Conservation (phyloP, 2,888 invertebrate species). For the Subacronicta megacephala region DNA sequence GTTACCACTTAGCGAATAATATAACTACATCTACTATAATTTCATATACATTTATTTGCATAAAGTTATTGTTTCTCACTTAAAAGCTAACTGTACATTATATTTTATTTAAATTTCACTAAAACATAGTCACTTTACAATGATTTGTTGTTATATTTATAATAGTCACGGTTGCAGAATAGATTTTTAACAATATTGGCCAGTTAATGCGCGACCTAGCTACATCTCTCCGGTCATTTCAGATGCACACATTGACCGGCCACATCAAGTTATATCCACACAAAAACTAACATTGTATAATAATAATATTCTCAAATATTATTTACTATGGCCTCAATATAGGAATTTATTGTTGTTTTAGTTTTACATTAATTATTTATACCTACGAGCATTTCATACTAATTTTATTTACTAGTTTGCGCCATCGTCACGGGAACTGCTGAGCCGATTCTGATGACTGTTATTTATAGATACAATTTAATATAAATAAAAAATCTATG, state of each 20-base stretch:
- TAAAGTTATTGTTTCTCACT: slow-evolving; percentile 50
- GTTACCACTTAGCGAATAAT: slow-evolving; percentile 17
- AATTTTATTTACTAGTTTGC: slow-evolving; percentile 24
- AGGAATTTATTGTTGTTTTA: slow-evolving; percentile 51
- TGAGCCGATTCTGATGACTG: slow-evolving; percentile 2
- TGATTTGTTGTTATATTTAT: slow-evolving; percentile 17
- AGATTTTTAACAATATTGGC: slow-evolving; percentile 17
- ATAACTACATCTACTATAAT: slow-evolving; percentile 19
- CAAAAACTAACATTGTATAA: slow-evolving; percentile 48
- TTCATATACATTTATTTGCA: slow-evolving; percentile 26
- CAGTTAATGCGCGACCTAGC: slow-evolving; percentile 11
- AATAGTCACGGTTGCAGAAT: slow-evolving; percentile 21
- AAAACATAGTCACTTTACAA: slow-evolving; percentile 40
- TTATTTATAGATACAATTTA: background rate
- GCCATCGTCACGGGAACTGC: slow-evolving; percentile 1
- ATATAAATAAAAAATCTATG: slow-evolving; percentile 10
- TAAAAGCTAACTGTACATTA: slow-evolving; percentile 49
- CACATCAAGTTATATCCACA: slow-evolving; percentile 23
- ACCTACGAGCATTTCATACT: slow-evolving; percentile 45
- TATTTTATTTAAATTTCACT: slow-evolving; percentile 40
- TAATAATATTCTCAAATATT: slow-evolving; percentile 43
- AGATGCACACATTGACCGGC: slow-evolving; percentile 16
- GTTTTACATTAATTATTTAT: slow-evolving; percentile 27
- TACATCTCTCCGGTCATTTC: background rate
- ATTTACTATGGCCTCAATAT: slow-evolving; percentile 53